These are phyloP conservation scores for Petrolisthes manimaculis DNA, from an alignment of 2,888 invertebrate genomes.

Conservation along the genomic window DNA sequence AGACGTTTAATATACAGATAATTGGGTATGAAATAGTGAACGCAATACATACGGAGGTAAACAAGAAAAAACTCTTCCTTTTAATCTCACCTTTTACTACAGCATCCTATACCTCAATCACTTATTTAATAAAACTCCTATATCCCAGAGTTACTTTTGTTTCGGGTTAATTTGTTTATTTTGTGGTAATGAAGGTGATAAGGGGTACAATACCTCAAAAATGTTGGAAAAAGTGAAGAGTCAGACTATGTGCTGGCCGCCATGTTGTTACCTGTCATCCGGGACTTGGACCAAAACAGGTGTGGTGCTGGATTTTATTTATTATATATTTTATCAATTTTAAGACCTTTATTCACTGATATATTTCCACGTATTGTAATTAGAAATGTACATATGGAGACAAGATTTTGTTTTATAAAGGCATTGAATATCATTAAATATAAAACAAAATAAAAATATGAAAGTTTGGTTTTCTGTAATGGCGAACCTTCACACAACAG, in stretches of 20 bases:
- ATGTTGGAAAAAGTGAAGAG: slow-evolving; percentile 24
- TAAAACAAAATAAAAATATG: neutral
- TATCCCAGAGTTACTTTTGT: neutral
- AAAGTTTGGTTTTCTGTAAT: neutral
- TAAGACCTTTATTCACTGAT: neutral
- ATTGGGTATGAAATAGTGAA: too few relatives aligned
- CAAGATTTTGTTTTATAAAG: too few relatives aligned
- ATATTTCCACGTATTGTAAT: too few relatives aligned
- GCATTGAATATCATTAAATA: too few relatives aligned
- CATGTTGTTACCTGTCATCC: slow-evolving; percentile 61
- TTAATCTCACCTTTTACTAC: too few relatives aligned
- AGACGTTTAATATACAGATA: too few relatives aligned
- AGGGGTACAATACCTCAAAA: slow-evolving; percentile 24
- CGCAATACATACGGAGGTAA: too few relatives aligned
- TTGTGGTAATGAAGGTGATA: neutral
- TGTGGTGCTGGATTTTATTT: neutral
- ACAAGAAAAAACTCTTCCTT: too few relatives aligned
- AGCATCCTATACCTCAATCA: too few relatives aligned
- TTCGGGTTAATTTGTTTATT: neutral
- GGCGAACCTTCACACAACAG: neutral
- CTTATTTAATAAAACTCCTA: too few relatives aligned
- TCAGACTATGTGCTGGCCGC: slow-evolving; percentile 30
- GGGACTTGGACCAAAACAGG: slow-evolving; percentile 39
- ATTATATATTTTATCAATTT: neutral
- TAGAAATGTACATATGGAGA: too few relatives aligned